Base-by-base conservation (phyloP, 2,113 vertebrate species). In the Upupa epops region DNA sequence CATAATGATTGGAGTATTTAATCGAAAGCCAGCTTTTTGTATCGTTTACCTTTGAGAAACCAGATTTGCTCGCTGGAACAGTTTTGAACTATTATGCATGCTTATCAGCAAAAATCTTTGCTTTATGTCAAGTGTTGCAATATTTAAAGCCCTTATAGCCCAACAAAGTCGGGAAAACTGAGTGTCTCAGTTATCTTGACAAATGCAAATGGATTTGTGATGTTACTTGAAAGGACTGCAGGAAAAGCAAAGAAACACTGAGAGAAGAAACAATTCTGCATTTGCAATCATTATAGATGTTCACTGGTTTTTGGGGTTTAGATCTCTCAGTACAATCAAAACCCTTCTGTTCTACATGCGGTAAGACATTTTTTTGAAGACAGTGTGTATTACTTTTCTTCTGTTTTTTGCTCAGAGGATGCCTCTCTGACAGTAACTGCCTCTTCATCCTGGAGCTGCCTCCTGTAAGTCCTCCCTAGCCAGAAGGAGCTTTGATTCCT, bases 11-110 rank as follows among this genome's bases (percentile, higher is more conserved):
- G 80, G 95, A 96, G 95, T 97, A 97, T 96, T 97, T 96, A 96
- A 97, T 97, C 97, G 95, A 96, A 96, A 90, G 90, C 90, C 94
- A 94, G 90, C 85, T 96, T 96, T 90, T 96, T 78, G 89, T 96
- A 95, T 94, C 89, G 1, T 91, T 95, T 96, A 95, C 90, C 90
- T 97, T 95, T 87, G 81, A 90, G 82, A 96, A 97, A 96, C 88
- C 91, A 96, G 96, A 97, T 97, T 97, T 96, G 94, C 87, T 96
- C 7, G 4, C 93, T 97, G 96, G 95, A 96, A 97, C 94, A 95
- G 95, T 94, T 96, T 94, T 95, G 90, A 96, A 88, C 83, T 83
- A 96, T 95, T 92, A 95, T 26, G 8, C 92, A 90, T 0, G n/a
- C 18, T 93, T 96, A 76, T 95, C 89, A 58, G 80, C 61, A 95